These are phyloP conservation scores for Sycophila sp. DNA, from an alignment of 1,140 invertebrate genomes.

Conservation along the genomic window DNA sequence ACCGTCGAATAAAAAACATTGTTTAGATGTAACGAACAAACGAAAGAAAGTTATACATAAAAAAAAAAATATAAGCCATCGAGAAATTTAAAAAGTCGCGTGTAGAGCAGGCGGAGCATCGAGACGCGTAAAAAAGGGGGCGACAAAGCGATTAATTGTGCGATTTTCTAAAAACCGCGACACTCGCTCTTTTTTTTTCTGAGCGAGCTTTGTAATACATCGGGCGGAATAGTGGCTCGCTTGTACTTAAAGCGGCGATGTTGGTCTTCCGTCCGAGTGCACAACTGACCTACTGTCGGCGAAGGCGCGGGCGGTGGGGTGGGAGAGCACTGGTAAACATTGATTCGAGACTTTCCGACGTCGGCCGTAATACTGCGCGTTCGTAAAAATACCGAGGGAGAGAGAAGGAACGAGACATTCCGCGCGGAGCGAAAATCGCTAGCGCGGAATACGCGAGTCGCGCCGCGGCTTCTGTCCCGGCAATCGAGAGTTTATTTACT, in stretches of 20 bases:
- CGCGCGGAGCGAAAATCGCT: background rate
- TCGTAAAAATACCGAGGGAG: background rate
- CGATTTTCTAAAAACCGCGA: background rate
- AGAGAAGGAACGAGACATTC: too few relatives aligned
- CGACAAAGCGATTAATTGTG: background rate
- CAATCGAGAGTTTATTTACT: conserved; percentile 19
- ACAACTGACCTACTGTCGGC: conserved; percentile 12
- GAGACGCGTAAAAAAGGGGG: too few relatives aligned
- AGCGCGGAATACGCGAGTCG: too few relatives aligned
- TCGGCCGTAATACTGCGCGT: background rate
- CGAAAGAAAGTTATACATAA: too few relatives aligned
- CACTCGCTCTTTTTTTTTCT: too few relatives aligned
- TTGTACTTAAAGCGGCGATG: background rate
- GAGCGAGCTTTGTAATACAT: background rate
- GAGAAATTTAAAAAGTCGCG: too few relatives aligned
- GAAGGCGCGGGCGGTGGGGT: too few relatives aligned
- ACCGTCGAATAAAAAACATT: too few relatives aligned
- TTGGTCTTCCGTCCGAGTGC: background rate
- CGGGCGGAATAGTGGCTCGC: conserved; percentile 2
- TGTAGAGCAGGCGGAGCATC: too few relatives aligned
- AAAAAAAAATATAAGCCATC: too few relatives aligned
- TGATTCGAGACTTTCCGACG: background rate
- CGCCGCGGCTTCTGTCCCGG: background rate
- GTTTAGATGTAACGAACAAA: too few relatives aligned
- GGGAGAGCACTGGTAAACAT: background rate